These are phyloP conservation scores for Agrochola macilenta DNA, from an alignment of 2,888 invertebrate species.

Conservation along the genomic window DNA sequence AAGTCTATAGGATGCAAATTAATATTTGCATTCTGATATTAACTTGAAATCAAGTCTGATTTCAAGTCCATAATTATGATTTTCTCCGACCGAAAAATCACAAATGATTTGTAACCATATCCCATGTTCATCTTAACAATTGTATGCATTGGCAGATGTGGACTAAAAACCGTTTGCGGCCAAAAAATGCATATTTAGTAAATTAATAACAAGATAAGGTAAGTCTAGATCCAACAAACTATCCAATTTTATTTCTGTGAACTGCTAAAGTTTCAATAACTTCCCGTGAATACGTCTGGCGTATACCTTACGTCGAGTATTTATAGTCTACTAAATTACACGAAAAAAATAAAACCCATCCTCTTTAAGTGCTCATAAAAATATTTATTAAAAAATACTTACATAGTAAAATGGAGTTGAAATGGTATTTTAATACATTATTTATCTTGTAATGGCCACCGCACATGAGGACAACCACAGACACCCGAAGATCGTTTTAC, in stretches of 20 bases:
- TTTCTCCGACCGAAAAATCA: not conserved
- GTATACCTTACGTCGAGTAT: not conserved
- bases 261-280: not conserved
- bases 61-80: not conserved
- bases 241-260: not conserved
- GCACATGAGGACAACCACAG: slow-evolving; percentile 40
- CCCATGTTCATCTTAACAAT: too few relatives aligned
- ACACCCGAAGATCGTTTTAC: slow-evolving; percentile 46
- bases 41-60: too few relatives aligned
- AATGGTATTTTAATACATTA: slow-evolving; percentile 60
- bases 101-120: not conserved
- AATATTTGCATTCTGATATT: too few relatives aligned
- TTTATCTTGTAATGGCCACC: slow-evolving; percentile 55
- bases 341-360: slow-evolving; percentile 26
- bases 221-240: not conserved
- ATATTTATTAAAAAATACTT: slow-evolving; percentile 54
- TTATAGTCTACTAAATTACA: slow-evolving; percentile 14
- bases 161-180: not conserved
- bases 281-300: slow-evolving; percentile 7
- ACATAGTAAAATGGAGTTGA: slow-evolving; percentile 48
- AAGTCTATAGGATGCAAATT: not conserved
- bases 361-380: slow-evolving; percentile 47
- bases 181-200: not conserved
- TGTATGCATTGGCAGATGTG: not conserved
- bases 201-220: not conserved